Percentiles rank a stretch among this genome's conserved stretches.
Conservation (phyloP, 2,113 vertebrate genomes). For the Himantopus leucocephalus region DNA sequence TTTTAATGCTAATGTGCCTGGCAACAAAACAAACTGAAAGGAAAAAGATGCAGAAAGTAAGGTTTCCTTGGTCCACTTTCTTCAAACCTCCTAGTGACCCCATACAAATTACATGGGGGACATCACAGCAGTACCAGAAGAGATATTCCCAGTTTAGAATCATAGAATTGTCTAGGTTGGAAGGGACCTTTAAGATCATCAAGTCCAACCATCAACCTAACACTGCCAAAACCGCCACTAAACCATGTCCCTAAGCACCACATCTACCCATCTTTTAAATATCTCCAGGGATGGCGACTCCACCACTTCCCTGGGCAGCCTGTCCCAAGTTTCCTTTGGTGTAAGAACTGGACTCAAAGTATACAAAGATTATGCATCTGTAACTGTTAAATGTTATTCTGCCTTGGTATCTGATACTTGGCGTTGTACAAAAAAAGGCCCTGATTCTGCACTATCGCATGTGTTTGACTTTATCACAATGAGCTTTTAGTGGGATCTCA, state of each 20-base stretch:
- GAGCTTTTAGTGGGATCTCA: not conserved
- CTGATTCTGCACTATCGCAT: not conserved
- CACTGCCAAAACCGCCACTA: too few species aligned
- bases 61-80: not conserved
- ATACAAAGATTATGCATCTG: not conserved
- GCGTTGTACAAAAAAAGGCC: not conserved
- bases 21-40: conserved; percentile 2
- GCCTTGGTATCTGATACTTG: not conserved
- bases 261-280: too few species aligned
- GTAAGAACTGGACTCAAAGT: not conserved
- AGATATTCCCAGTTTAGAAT: not conserved
- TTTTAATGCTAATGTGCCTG: not conserved
- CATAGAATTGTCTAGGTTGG: too few species aligned
- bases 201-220: too few species aligned
- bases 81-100: not conserved
- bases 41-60: not conserved
- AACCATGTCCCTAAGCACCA: too few species aligned
- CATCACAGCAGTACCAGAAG: not conserved
- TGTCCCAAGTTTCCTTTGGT: not conserved
- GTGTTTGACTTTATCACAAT: not conserved
- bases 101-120: not conserved
- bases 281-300: too few species aligned
- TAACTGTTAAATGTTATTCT: not conserved
- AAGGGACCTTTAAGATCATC: too few species aligned
- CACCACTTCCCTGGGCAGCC: too few species aligned